Conservation (phyloP, 23 tunicate species). For the Botrylloides violaceus region DNA sequence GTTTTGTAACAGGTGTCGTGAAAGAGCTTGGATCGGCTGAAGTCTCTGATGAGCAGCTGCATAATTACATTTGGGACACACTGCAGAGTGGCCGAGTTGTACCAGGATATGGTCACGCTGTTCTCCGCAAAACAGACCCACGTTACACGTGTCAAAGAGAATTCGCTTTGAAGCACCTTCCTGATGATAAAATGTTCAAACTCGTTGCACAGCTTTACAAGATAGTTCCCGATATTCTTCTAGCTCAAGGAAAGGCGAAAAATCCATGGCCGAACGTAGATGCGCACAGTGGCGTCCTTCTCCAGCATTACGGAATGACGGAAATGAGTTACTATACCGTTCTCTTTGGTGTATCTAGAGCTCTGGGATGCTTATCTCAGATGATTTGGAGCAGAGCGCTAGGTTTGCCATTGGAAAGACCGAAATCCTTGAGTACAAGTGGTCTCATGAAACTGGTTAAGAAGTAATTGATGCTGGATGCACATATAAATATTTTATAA, state of each 20-base stretch:
- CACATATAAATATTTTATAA: background rate
- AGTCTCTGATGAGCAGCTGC: constrained; percentile 78
- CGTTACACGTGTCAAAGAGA: constrained; percentile 97
- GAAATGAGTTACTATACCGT: constrained; percentile 98
- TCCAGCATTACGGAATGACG: constrained; percentile 90
- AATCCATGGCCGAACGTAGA: constrained; percentile 99
- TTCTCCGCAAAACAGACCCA: constrained; percentile 93
- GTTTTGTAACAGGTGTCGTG: constrained; percentile 40
- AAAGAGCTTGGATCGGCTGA: constrained; percentile 86
- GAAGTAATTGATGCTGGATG: constrained; percentile 21
- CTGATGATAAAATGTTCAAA: constrained; percentile 93
- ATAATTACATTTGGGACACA: constrained; percentile 90
- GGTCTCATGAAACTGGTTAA: constrained; percentile 67
- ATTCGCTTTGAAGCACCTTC: constrained; percentile 97
- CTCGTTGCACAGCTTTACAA: constrained; percentile 94
- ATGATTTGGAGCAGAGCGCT: constrained; percentile 94
- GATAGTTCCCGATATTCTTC: constrained; percentile 77
- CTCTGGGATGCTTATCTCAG: constrained; percentile 92
- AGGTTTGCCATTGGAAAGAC: constrained; percentile 90
- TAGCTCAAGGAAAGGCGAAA: constrained; percentile 94
- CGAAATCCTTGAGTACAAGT: constrained; percentile 93
- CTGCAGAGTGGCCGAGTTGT: constrained; percentile 92
- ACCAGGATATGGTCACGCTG: constrained; percentile 99
- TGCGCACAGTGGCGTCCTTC: constrained; percentile 98
- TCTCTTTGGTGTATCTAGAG: constrained; percentile 92